phyloP scores from a whole-genome alignment of 2,113 vertebrate genomes.

The Dolichallabes microphthalmus region DNA sequence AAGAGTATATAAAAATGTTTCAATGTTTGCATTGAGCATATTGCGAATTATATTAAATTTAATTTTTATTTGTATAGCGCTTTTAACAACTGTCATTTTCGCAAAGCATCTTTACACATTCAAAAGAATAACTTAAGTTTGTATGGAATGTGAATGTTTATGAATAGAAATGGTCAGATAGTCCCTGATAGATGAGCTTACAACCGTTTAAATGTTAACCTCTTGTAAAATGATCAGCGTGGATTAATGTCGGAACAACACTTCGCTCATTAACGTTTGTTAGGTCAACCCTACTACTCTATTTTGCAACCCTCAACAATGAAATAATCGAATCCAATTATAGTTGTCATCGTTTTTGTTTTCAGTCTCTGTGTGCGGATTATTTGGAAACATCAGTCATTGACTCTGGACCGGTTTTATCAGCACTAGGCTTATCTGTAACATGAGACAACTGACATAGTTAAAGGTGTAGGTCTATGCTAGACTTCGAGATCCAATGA shows the following conservation, averaged over 20 bases:
- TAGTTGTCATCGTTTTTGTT: background rate
- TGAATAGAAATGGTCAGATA: too few species aligned
- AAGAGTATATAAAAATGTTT: too few species aligned
- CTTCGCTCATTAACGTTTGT: background rate
- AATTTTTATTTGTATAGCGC: too few species aligned
- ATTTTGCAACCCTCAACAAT: background rate
- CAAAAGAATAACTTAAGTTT: too few species aligned
- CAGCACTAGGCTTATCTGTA: background rate
- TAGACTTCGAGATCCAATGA: background rate
- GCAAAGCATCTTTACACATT: too few species aligned
- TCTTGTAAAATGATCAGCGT: background rate
- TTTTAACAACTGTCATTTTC: too few species aligned
- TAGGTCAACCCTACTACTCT: too few species aligned
- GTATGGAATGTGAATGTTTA: too few species aligned
- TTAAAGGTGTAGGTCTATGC: background rate
- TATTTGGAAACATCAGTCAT: background rate
- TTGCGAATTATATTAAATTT: too few species aligned
- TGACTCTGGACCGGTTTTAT: background rate
- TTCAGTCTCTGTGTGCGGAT: background rate
- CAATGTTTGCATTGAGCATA: too few species aligned
- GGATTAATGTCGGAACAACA: background rate
- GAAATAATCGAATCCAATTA: background rate
- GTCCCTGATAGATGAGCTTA: background rate
- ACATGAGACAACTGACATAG: background rate
- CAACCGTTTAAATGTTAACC: background rate